A percentile compares a stretch with the other conserved stretches of the same genome.
These are phyloP conservation scores for Hydrozoanthus gracilis DNA, from an alignment of 92 coral and sea anemone genomes.

Conservation along the genomic window DNA sequence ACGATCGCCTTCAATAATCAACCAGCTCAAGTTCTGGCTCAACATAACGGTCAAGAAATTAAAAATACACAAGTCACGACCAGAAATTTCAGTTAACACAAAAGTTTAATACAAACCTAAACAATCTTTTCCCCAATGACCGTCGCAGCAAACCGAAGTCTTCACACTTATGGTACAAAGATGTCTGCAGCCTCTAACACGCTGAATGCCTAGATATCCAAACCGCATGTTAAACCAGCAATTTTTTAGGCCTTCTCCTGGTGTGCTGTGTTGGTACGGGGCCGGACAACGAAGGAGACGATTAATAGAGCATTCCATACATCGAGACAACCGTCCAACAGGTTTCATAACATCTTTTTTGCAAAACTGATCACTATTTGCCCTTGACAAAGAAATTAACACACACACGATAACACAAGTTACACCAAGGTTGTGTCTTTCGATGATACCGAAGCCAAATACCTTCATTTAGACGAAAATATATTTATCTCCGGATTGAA, in stretches of 20 bases:
- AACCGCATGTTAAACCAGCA: slow-evolving; percentile 52
- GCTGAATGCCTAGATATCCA: slow-evolving; percentile 53
- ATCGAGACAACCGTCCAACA: slow-evolving; percentile 6
- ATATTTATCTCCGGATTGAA: too few relatives aligned
- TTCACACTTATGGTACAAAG: slow-evolving; percentile 54
- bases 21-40: background rate
- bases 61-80: background rate
- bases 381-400: background rate
- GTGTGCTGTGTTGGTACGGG: slow-evolving; percentile 52
- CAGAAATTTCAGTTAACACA: background rate
- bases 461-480: background rate
- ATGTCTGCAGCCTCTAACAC: slow-evolving; percentile 77
- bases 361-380: slow-evolving; percentile 10
- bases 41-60: background rate
- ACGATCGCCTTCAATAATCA: too few relatives aligned
- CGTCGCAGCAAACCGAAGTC: slow-evolving; percentile 65
- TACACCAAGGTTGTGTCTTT: background rate
- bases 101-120: slow-evolving; percentile 61
- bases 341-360: slow-evolving; percentile 23
- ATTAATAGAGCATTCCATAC: slow-evolving; percentile 79
- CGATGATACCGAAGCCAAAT: background rate
- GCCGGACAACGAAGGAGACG: slow-evolving; percentile 57
- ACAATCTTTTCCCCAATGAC: slow-evolving; percentile 87
- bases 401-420: background rate
- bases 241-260: slow-evolving; percentile 60